Base-by-base conservation (phyloP, 1,140 invertebrate genomes). In the Oncopeltus fasciatus region DNA sequence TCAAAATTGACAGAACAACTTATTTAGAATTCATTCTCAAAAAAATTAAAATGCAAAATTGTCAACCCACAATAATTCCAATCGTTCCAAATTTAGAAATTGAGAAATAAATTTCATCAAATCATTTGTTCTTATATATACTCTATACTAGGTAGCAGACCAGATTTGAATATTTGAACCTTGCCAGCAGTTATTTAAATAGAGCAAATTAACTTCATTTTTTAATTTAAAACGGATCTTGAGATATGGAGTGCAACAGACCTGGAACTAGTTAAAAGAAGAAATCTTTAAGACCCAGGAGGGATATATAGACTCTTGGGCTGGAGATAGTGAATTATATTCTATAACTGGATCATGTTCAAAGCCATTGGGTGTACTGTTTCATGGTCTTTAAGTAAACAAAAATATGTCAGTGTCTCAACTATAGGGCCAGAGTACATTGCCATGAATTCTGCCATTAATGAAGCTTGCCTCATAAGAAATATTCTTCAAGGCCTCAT, bases 351-450 rank as follows among this genome's bases (percentile, higher is more conserved):
- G 69, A 27, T 70, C 63, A 57, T 66, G 2, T 64, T 65, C 57
- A 38, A 59, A 18, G 20, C 68, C 1, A 60, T 29, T 44, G 60
- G 61, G 26, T 56, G 60, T 20, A 20, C 62, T 2, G 61, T 69
- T 26, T 60, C 66, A 16, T 70, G 69, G 69, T 33, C 31, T 5
- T 64, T 28, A 16, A 47, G 62, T 20, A 69, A 66, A 46, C 69
- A 70, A 62, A 28, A 12, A 11, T 60, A 49, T 12, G 62, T 65
- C 16, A 63, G 67, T 24, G 12, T 69, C 4, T 69, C 67, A 4
- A 65, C 61, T 16, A 65, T 60, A n/a, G 70, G 71, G 57, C 59
- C 70, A 2, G 68, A 71, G 24, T 68, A 66, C 46, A 46, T 71
- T 9, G 66, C 67, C 24, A 27, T 60, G 31, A 49, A 43, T 38